Evolutionary conservation across 2,797 vertebrate genomes (phyloP).

Genomic region (Arrhamphus sclerolepis): DNA sequence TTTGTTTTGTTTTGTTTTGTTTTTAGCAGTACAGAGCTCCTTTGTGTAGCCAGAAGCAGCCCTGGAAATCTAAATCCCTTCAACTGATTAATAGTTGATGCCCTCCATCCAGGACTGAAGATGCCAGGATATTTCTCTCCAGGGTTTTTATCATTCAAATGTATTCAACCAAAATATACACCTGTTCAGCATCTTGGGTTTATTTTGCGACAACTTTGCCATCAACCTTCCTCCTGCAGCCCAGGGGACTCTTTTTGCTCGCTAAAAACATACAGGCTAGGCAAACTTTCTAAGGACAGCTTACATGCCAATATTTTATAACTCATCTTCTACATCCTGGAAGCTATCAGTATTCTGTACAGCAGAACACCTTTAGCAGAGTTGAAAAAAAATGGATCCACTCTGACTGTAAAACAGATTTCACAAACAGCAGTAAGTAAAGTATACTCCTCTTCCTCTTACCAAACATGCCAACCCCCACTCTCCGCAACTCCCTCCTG

Average conservation of each 20-base stretch:
- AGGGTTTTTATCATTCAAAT: slow-evolving; percentile 80
- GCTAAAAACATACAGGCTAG: slow-evolving; percentile 5
- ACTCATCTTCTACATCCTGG: slow-evolving; percentile 13
- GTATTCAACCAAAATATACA: slow-evolving; percentile 74
- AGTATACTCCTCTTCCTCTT: slow-evolving; percentile 48
- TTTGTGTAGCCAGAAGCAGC: slow-evolving; percentile 63
- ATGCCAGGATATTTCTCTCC: slow-evolving; percentile 73
- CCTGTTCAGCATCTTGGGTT: slow-evolving; percentile 68
- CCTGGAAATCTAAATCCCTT: slow-evolving; percentile 72
- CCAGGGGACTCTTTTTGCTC: slow-evolving; percentile 11
- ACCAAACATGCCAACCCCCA: slow-evolving; percentile 53
- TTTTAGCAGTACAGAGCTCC: slow-evolving; percentile 52
- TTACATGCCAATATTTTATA: slow-evolving; percentile 11
- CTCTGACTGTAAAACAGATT: slow-evolving; percentile 48
- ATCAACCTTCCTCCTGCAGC: slow-evolving; percentile 30
- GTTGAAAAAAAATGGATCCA: slow-evolving; percentile 31
- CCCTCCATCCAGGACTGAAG: slow-evolving; percentile 62
- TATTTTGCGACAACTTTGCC: slow-evolving; percentile 42
- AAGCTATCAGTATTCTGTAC: slow-evolving; percentile 29
- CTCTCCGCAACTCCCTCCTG: slow-evolving; percentile 45
- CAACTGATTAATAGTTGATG: slow-evolving; percentile 81
- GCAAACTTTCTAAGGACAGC: slow-evolving; percentile 35
- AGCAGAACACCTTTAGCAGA: slow-evolving; percentile 20
- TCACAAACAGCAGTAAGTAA: slow-evolving; percentile 46
- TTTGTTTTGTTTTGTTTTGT: too few relatives aligned